Conservation (phyloP, 2,888 invertebrate genomes). For the Brenthis ino region DNA sequence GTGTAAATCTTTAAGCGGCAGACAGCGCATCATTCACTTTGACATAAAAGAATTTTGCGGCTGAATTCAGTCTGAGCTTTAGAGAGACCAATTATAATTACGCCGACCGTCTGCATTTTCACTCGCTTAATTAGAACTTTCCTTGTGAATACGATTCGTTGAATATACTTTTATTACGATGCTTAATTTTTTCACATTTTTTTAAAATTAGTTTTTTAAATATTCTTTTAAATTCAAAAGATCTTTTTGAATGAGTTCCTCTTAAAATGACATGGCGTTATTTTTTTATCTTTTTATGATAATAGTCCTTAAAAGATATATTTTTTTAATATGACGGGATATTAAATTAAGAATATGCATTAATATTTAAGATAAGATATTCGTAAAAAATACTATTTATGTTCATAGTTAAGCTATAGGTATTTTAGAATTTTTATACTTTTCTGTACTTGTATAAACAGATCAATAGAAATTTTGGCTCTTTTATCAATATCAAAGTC, state of each 20-base stretch:
- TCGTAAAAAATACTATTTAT: too few relatives aligned
- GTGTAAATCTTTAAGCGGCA: constrained; percentile 9
- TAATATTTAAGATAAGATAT: too few relatives aligned
- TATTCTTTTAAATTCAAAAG: background rate
- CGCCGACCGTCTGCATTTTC: constrained; percentile 27
- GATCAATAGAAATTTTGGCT: too few relatives aligned
- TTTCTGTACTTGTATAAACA: too few relatives aligned
- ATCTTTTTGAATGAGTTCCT: background rate
- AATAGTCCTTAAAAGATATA: too few relatives aligned
- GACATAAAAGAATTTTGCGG: constrained; percentile 25
- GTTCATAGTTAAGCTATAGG: too few relatives aligned
- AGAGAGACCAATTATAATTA: constrained; percentile 36
- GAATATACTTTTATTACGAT: constrained; percentile 27
- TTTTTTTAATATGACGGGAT: too few relatives aligned
- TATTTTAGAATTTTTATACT: too few relatives aligned
- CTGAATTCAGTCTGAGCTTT: constrained; percentile 21
- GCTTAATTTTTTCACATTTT: background rate
- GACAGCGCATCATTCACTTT: constrained; percentile 25
- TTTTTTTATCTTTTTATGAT: too few relatives aligned
- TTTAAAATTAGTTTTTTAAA: background rate
- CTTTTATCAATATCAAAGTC: too few relatives aligned
- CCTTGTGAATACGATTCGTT: constrained; percentile 31
- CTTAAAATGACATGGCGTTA: too few relatives aligned
- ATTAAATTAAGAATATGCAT: too few relatives aligned
- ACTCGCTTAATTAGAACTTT: constrained; percentile 35